phyloP scores from a whole-genome alignment of 1,140 invertebrate species.

The Lucilia cuprina region DNA sequence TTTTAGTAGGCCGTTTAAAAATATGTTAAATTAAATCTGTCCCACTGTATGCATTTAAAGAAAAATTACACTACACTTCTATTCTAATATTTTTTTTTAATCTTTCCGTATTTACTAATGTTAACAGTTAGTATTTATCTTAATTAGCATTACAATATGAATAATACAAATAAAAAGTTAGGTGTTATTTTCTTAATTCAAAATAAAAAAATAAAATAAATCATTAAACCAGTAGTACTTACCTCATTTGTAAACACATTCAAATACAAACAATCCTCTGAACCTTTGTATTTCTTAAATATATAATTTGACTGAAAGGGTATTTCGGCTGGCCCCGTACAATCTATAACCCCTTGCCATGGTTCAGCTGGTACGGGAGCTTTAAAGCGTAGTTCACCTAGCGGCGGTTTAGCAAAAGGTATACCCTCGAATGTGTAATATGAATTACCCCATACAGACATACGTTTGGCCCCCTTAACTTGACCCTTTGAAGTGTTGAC shows the following conservation, averaged over 20 bases:
- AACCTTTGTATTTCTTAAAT: conserved; percentile 56
- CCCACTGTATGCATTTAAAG: too few species aligned
- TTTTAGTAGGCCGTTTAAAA: too few species aligned
- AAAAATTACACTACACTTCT: too few species aligned
- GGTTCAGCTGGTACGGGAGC: conserved; percentile 64
- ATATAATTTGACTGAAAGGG: conserved; percentile 58
- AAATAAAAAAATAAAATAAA: too few species aligned
- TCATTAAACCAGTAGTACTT: conserved; percentile 39
- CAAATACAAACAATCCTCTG: conserved; percentile 67
- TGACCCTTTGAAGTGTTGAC: conserved; percentile 48
- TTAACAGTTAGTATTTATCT: too few species aligned
- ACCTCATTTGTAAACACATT: conserved; percentile 65
- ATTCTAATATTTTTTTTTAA: too few species aligned
- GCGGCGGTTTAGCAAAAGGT: conserved; percentile 77
- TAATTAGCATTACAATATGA: too few species aligned
- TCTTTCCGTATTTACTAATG: too few species aligned
- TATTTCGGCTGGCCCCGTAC: conserved; percentile 48
- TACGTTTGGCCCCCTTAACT: conserved; percentile 52
- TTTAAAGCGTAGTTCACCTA: conserved; percentile 72
- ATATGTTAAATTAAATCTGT: too few species aligned
- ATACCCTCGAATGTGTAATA: conserved; percentile 69
- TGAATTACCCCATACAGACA: conserved; percentile 52
- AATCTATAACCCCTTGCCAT: conserved; percentile 64
- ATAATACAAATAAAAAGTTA: too few species aligned
- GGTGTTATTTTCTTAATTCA: too few species aligned